Conservation (phyloP, 2,113 vertebrate genomes). For the Gnathonemus echidnorhynchus region DNA sequence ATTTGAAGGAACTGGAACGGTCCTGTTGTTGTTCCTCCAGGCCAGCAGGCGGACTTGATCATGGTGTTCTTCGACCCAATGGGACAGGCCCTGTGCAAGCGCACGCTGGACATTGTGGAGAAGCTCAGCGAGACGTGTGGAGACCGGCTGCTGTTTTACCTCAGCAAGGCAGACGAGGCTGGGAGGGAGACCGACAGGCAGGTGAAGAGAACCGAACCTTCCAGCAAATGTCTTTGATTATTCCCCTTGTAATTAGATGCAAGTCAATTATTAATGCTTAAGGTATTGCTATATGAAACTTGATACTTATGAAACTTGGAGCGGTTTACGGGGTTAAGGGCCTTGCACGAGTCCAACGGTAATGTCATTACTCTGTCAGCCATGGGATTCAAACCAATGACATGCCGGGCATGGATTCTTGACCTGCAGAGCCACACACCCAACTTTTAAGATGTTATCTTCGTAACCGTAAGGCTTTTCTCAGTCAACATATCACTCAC, state of each 20-base stretch:
- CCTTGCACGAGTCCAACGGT: neutral
- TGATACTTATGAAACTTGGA: neutral
- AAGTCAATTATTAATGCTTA: neutral
- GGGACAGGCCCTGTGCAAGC: conserved; percentile 72
- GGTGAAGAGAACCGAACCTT: conserved; percentile 31
- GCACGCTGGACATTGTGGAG: conserved; percentile 70
- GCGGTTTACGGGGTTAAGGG: neutral
- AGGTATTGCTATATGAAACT: neutral
- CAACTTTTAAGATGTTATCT: neutral
- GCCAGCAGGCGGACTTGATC: conserved; percentile 65
- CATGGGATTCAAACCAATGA: neutral
- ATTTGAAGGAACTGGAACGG: neutral
- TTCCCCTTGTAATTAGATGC: neutral
- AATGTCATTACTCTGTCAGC: neutral
- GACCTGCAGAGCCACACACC: neutral
- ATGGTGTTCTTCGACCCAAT: conserved; percentile 73
- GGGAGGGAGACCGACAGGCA: conserved; percentile 65
- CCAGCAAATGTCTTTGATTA: neutral
- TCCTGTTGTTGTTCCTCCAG: conserved; percentile 36
- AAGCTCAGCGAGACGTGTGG: conserved; percentile 61
- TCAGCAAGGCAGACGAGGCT: conserved; percentile 68
- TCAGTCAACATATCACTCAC: neutral
- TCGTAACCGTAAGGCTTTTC: neutral
- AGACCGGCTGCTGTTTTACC: conserved; percentile 65
- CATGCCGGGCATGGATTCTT: neutral